phyloP scores from a whole-genome alignment of 2,113 vertebrate species.

The Phainopepla nitens region DNA sequence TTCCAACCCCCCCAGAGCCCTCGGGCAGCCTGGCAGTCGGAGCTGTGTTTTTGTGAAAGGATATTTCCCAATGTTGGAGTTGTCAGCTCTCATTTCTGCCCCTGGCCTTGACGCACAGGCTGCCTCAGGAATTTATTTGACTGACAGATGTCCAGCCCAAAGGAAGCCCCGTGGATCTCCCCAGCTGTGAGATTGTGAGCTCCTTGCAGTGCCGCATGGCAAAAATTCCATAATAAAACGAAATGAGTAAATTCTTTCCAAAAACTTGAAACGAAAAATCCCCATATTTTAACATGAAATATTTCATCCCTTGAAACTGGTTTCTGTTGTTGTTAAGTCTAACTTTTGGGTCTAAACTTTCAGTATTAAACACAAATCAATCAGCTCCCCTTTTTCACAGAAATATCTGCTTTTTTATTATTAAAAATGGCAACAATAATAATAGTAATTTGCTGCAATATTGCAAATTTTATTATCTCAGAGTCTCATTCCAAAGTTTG shows the following conservation, averaged over 20 bases:
- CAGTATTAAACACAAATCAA: neutral
- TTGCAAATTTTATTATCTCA: neutral
- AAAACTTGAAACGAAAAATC: fast-evolving
- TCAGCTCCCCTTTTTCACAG: neutral
- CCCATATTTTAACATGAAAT: neutral
- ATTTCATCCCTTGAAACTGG: neutral
- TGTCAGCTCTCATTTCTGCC: neutral
- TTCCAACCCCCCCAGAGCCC: neutral
- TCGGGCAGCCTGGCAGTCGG: neutral
- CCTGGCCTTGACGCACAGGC: neutral
- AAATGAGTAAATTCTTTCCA: neutral
- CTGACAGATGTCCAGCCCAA: neutral
- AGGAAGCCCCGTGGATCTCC: neutral
- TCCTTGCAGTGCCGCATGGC: neutral
- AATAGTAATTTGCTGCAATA: neutral
- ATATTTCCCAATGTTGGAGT: neutral
- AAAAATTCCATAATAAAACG: neutral
- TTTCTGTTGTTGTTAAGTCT: neutral
- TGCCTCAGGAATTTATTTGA: neutral
- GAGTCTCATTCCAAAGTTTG: neutral
- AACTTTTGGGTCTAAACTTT: neutral
- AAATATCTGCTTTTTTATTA: neutral
- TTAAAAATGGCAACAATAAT: neutral
- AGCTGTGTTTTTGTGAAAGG: neutral
- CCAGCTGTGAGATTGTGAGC: fast-evolving